Base-by-base conservation (phyloP, 2,797 vertebrate species). In the Antrozous pallidus region DNA sequence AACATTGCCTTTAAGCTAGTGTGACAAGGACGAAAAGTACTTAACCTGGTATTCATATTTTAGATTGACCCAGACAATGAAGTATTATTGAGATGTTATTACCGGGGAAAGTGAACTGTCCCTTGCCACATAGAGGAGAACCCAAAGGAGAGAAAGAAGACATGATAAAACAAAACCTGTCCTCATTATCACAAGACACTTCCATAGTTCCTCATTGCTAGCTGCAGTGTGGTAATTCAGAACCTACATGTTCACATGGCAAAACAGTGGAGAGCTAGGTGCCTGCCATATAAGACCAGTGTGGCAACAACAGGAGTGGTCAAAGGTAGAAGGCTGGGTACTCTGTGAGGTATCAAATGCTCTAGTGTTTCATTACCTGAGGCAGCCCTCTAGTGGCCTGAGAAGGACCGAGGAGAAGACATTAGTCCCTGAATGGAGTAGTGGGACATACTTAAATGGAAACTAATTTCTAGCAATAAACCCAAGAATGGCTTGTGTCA, bases 291-390 rank as follows among this genome's bases (percentile, higher is more conserved):
- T 40, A 45, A 12, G 4, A 14, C 45, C 31, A 49, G 70, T 42
- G 17, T 8, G 10, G 28, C 38, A 49, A 49, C 2, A 49, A 26
- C 6, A n/a, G 42, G 16, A 70, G 33, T 36, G 18, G 12, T 24
- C 33, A 38, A 14, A 38, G 33, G 16, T 8, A 8, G n/a, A 31
- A 12, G 2, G 24, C 11, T 6, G 18, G 12, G 12, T 13, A 6
- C 1, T 6, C 11, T 3, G 0, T 8, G 5, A 69, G 18, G 22
- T 5, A 11, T 38, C n/a, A 2, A 3, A 24, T 6, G 56, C 69
- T 70, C 61, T 33, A 71, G 20, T 7, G 4, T 38, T 49, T 73
- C 14, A 8, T 38, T 38, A 14, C 24, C 24, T 20, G 73, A 90
- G 51, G 13, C 42, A 36, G 54, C 42, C 5, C 33, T 47, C 45